Evolutionary conservation across 2,797 vertebrate species (phyloP), one percentile per base, ranked within the genome.

Genomic region (Sphenopsis melanotis): DNA sequence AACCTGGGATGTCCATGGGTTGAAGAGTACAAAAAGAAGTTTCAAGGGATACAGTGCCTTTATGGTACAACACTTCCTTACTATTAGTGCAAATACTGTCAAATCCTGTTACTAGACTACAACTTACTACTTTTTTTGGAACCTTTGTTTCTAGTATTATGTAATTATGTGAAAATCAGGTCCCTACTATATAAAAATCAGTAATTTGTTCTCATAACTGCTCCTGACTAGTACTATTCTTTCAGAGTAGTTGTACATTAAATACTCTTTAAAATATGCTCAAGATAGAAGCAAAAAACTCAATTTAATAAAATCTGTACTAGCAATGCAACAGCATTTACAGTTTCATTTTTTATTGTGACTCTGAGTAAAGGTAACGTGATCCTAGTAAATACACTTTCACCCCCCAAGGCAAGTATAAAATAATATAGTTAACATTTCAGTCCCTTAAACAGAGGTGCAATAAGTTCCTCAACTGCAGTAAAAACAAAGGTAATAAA

Each of bases 291-390:
- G 71, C 2, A 34, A 65, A 90, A 75, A 72, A 29, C 5, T 15
- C 24, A 1, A 34, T 21, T 53, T 21, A 1, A 0, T 12, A 50
- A 64, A 57, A 39, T 0, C 15, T 18, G 11, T 3, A 49, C 44
- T 59, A 64, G 34, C 8, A 78, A 50, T 6, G 15, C 15, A 81
- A 59, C 4, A 41, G 17, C n/a, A 68, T 65, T 90, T 75, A 71
- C 5, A 37, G 8, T 52, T 78, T 2, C 13, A 24, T 49, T 53
- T 87, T 82, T 72, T 59, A 46, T 21, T 55, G 12, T 50, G 15
- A 59, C 30, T 76, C 14, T 44, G 21, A 61, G 16, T 65, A 78
- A 50, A 70, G 19, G 52, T 66, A 78, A 64, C 0, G 2, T 12
- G 32, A 20, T 26, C 37, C 17, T 32, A 83, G 11, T 6, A 87